Evolutionary conservation across 2,113 vertebrate genomes (phyloP).

Genomic region (Indicator indicator): DNA sequence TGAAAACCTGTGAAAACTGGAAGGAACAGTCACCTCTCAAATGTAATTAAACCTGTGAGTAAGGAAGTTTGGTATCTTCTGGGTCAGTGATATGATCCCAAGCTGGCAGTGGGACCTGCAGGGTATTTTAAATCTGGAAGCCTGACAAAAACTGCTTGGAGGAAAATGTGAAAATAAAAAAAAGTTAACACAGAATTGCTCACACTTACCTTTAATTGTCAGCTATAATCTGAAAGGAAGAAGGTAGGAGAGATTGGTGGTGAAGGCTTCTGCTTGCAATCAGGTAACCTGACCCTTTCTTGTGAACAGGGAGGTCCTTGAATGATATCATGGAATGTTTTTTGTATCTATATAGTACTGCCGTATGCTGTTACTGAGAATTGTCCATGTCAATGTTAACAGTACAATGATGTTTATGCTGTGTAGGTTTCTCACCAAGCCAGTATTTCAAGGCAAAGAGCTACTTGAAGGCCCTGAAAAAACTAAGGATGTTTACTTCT

Average conservation of each 20-base stretch:
- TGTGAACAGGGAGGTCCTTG: not conserved
- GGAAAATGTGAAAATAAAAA: not conserved
- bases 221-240: not conserved
- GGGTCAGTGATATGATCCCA: not conserved
- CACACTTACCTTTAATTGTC: not conserved
- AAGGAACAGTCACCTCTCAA: not conserved
- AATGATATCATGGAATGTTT: not conserved
- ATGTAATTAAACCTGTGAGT: not conserved
- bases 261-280: not conserved
- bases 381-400: fast-evolving
- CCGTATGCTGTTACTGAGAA: not conserved
- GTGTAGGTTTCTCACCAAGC: not conserved
- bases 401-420: fast-evolving
- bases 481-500: not conserved
- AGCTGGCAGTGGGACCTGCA: not conserved
- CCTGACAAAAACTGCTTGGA: not conserved
- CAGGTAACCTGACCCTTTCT: not conserved
- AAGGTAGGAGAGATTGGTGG: not conserved
- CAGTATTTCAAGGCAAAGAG: not conserved
- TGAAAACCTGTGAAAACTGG: not conserved
- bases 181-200: not conserved
- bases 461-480: not conserved
- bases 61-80: not conserved
- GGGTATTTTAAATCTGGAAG: not conserved
- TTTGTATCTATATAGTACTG: not conserved